A percentile compares a stretch with the other conserved stretches of the same genome.
Conservation (phyloP, 1,140 invertebrate species). For the Caenorhabditis tropicalis region DNA sequence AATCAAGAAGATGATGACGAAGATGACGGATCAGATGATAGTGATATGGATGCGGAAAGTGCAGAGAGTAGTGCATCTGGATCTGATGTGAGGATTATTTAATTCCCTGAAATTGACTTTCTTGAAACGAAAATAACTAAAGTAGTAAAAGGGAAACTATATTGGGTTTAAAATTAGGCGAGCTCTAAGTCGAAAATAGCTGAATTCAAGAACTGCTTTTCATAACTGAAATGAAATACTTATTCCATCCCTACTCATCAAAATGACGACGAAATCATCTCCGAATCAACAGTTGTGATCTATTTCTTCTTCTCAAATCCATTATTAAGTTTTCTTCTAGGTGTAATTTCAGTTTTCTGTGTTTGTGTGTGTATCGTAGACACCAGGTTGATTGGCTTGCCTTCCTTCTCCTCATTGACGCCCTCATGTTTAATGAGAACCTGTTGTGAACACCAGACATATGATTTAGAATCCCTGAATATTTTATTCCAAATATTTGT, state of each 20-base stretch:
- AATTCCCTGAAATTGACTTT: too few relatives aligned
- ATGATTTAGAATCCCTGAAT: not conserved
- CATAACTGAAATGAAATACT: too few relatives aligned
- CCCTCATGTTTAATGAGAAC: slow-evolving; percentile 8
- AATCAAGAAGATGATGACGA: not conserved
- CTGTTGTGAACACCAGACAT: slow-evolving; percentile 8
- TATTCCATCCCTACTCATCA: too few relatives aligned
- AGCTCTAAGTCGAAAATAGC: too few relatives aligned
- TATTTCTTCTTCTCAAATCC: not conserved
- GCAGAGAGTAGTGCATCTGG: not conserved
- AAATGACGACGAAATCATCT: too few relatives aligned
- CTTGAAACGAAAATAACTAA: too few relatives aligned
- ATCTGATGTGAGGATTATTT: not conserved
- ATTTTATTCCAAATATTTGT: too few relatives aligned
- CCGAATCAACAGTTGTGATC: not conserved
- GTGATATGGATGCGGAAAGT: slow-evolving; percentile 26
- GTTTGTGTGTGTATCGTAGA: not conserved
- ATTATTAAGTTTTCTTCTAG: slow-evolving; percentile 39
- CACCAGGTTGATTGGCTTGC: not conserved
- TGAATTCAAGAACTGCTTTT: too few relatives aligned
- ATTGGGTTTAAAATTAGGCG: too few relatives aligned
- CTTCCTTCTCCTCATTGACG: not conserved
- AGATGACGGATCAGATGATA: slow-evolving; percentile 14
- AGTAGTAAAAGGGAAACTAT: too few relatives aligned
- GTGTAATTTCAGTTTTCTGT: slow-evolving; percentile 32